Conservation (phyloP, 2,797 vertebrate species). For the Myotis planiceps region DNA sequence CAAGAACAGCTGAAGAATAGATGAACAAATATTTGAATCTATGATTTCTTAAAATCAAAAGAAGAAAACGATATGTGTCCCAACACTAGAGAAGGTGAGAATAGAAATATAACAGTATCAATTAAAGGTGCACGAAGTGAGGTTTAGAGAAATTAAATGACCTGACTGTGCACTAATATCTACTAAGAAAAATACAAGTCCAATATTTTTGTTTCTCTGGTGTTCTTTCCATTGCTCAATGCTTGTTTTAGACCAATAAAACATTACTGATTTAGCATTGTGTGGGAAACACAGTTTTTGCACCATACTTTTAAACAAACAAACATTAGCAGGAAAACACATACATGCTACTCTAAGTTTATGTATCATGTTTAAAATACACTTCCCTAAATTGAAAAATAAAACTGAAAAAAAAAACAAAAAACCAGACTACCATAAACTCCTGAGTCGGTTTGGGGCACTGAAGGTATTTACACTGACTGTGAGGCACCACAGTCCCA, state of each 20-base stretch:
- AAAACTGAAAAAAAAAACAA: background rate
- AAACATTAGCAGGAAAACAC: background rate
- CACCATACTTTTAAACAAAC: background rate
- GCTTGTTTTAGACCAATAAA: background rate
- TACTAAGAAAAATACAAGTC: background rate
- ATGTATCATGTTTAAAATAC: background rate
- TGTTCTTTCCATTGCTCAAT: background rate
- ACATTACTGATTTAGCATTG: background rate
- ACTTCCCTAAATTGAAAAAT: background rate
- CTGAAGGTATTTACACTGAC: background rate
- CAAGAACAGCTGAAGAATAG: background rate
- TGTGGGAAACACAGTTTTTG: background rate
- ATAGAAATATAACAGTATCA: background rate
- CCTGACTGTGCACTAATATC: background rate
- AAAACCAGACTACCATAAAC: background rate
- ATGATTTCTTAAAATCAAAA: background rate
- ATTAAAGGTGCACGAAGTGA: background rate
- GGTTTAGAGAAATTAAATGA: background rate
- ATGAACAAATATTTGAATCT: background rate
- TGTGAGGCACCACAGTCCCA: background rate
- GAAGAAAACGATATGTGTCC: background rate
- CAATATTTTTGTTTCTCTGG: background rate
- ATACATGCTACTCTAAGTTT: background rate
- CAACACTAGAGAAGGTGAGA: background rate
- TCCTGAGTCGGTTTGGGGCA: background rate